These are phyloP conservation scores for Parasteatoda lunata DNA, from an alignment of 2,888 invertebrate genomes.

Conservation along the genomic window DNA sequence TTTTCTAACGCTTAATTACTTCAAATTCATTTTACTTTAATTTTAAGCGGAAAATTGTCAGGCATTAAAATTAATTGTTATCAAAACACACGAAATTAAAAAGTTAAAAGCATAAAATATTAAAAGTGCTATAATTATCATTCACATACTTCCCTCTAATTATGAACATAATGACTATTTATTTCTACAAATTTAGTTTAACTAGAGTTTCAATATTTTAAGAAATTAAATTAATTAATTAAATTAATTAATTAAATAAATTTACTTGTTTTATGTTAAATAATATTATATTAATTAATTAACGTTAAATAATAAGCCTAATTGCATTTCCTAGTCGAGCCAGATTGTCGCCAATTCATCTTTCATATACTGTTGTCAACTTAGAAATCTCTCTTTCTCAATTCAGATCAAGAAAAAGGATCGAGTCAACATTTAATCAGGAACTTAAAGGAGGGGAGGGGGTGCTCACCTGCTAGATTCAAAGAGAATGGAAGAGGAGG, in stretches of 20 bases:
- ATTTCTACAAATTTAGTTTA: too few relatives aligned
- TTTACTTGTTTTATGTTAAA: not conserved
- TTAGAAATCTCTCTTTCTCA: conserved; percentile 21
- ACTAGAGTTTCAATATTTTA: too few relatives aligned
- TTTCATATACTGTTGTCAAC: conserved; percentile 2
- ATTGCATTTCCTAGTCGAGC: not conserved
- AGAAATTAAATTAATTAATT: not conserved
- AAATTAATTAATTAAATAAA: not conserved
- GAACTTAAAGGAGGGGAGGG: not conserved
- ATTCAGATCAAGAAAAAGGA: conserved; percentile 6
- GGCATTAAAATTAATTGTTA: too few relatives aligned
- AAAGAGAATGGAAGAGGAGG: conserved; percentile 6
- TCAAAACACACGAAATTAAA: too few relatives aligned
- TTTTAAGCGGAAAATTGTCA: too few relatives aligned
- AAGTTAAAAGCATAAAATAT: too few relatives aligned
- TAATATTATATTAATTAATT: not conserved
- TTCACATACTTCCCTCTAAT: too few relatives aligned
- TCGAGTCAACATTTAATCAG: conserved; percentile 66
- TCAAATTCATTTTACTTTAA: too few relatives aligned
- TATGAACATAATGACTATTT: too few relatives aligned
- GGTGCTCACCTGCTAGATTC: conserved; percentile 32
- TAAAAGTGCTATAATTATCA: too few relatives aligned
- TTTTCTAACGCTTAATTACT: too few relatives aligned
- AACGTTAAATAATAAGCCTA: not conserved
- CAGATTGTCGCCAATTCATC: conserved; percentile 57